Base-by-base conservation (phyloP, 2,113 vertebrate genomes). In the Sakesphorus luctuosus region DNA sequence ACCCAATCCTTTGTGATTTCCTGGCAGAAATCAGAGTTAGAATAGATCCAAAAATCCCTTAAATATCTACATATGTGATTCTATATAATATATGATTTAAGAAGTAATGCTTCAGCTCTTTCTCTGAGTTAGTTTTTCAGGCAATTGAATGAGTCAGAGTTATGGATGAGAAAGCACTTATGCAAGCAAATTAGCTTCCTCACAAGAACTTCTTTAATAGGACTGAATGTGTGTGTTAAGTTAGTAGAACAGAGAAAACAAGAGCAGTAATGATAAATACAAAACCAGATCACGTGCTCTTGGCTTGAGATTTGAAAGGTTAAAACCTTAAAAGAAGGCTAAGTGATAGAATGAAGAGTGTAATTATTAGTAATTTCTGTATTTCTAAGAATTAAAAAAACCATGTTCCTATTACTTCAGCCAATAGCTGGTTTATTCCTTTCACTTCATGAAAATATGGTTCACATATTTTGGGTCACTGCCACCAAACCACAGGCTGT, bases 401-500 rank as follows among this genome's bases (percentile, higher is more conserved):
- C 31, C 11, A 18, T 90, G 38, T 87, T 92, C 89, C 83, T 90
- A 46, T 40, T 95, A 58, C 61, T 78, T 82, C 46, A 93, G 84
- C 94, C 89, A 95, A 94, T 94, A 97, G 85, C 78, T 95, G 65
- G 71, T 92, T 97, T 97, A 96, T 94, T 96, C 87, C 91, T 95
- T 96, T 97, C 82, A 78, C 93, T 97, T 97, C 16, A 40, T 59
- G 63, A 92, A 92, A 94, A 97, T 93, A 97, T 79, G 77, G 88
- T 84, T 94, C 77, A 97, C 93, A 94, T 97, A 97, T 95, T 96
- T 97, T 98, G 98, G 97, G 85, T 89, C 76, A 94, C 46, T 96
- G 98, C 98, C 98, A 98, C 89, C 88, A 97, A 98, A 97, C 97
- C 97, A 97, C 97, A 98, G 96, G 94, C 97, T 94, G 91, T 87